phyloP scores from a whole-genome alignment of 2,113 vertebrate species.

The Dolichotis patagonum region DNA sequence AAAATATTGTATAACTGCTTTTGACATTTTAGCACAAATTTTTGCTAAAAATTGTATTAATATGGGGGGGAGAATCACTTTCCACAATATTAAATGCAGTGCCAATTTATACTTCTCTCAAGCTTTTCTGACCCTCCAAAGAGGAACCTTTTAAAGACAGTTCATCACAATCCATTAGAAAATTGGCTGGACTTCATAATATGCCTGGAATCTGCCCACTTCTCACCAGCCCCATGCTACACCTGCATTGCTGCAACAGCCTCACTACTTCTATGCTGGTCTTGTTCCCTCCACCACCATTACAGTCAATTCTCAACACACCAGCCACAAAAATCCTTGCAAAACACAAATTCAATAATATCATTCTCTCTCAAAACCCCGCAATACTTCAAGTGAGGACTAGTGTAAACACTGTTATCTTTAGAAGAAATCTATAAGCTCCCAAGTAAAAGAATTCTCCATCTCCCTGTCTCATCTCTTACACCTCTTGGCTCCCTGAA shows the following conservation, averaged over 20 bases:
- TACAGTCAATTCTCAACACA: background rate
- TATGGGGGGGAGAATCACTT: background rate
- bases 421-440: background rate
- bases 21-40: background rate
- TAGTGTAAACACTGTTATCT: background rate
- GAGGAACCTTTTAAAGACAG: background rate
- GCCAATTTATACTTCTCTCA: slow-evolving; percentile 5
- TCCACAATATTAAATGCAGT: background rate
- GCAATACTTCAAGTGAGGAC: background rate
- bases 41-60: background rate
- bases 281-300: background rate
- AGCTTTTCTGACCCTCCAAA: background rate
- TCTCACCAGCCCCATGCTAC: background rate
- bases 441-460: background rate
- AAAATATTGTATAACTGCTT: slow-evolving; percentile 16
- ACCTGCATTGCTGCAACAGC: background rate
- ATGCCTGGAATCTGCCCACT: background rate
- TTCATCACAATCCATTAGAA: background rate
- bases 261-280: background rate
- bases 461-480: background rate
- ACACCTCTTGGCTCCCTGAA: background rate
- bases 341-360: background rate
- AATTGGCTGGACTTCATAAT: background rate
- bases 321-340: background rate
- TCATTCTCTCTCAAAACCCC: background rate